Conservation (phyloP, 2,888 invertebrate genomes). For the Phaedon cochleariae region DNA sequence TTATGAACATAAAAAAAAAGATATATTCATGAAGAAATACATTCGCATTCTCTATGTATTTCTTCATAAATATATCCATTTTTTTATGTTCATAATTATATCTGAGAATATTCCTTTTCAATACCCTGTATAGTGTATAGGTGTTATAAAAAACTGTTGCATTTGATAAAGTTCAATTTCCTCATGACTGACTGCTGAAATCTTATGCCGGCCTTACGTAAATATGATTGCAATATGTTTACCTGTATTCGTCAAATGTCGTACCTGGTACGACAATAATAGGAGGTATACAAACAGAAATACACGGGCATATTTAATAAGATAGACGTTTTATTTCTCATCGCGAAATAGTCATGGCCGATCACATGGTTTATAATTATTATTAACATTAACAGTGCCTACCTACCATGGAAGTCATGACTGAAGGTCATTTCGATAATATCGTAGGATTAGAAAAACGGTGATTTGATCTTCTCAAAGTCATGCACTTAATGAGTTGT, state of each 20-base stretch:
- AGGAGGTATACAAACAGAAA: neutral
- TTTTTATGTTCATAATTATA: too few relatives aligned
- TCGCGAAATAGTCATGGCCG: neutral
- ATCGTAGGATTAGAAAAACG: neutral
- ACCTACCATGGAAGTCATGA: neutral
- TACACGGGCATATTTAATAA: neutral
- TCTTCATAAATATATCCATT: too few relatives aligned
- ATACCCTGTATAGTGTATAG: too few relatives aligned
- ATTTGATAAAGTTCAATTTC: neutral
- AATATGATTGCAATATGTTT: neutral
- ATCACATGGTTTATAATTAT: too few relatives aligned
- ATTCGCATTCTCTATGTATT: too few relatives aligned
- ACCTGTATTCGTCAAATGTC: neutral
- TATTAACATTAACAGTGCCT: neutral
- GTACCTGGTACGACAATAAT: constrained; percentile 5
- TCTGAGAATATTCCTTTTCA: too few relatives aligned
- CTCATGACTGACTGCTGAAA: neutral
- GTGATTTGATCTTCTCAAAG: too few relatives aligned
- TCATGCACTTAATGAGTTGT: too few relatives aligned
- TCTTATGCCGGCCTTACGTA: neutral
- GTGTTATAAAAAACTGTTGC: too few relatives aligned
- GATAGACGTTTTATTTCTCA: neutral
- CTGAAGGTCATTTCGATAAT: neutral
- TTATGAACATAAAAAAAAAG: too few relatives aligned
- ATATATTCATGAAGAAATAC: too few relatives aligned